Conservation (phyloP, 2,797 vertebrate species). For the Sebastolobus altivelis region DNA sequence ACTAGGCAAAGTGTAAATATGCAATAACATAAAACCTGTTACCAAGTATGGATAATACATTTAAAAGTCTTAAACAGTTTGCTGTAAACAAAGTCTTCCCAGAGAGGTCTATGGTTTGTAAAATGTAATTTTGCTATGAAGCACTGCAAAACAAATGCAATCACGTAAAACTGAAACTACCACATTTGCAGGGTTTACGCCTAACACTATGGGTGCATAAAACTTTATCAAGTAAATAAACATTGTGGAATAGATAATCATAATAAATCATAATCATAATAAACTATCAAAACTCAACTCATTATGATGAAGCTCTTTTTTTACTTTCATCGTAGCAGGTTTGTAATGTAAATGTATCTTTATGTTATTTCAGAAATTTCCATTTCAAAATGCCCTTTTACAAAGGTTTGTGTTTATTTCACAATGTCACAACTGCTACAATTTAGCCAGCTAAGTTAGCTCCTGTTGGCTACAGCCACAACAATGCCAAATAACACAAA, state of each 20-base stretch:
- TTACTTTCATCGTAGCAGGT: neutral
- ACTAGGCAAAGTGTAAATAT: neutral
- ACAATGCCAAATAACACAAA: neutral
- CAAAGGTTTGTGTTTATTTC: neutral
- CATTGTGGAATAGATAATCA: no score
- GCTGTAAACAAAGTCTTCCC: neutral
- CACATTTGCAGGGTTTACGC: neutral
- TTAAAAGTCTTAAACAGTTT: neutral
- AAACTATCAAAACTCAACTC: neutral
- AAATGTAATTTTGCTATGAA: conserved; percentile 1
- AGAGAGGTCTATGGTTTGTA: neutral
- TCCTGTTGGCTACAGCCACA: neutral
- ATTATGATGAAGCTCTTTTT: neutral
- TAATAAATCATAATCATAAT: no score
- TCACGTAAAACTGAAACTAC: neutral
- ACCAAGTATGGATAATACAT: neutral
- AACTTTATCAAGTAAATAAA: neutral
- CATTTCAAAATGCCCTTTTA: neutral
- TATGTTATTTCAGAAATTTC: neutral
- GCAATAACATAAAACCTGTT: neutral
- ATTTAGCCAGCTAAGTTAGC: neutral
- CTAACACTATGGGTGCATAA: neutral
- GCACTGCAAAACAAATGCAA: neutral
- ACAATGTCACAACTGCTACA: neutral
- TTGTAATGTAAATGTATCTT: neutral